A percentile compares a stretch with the other conserved stretches of the same genome.
These are phyloP conservation scores for Cebuella pygmaea DNA, from an alignment of 2,797 vertebrate species.

Conservation along the genomic window DNA sequence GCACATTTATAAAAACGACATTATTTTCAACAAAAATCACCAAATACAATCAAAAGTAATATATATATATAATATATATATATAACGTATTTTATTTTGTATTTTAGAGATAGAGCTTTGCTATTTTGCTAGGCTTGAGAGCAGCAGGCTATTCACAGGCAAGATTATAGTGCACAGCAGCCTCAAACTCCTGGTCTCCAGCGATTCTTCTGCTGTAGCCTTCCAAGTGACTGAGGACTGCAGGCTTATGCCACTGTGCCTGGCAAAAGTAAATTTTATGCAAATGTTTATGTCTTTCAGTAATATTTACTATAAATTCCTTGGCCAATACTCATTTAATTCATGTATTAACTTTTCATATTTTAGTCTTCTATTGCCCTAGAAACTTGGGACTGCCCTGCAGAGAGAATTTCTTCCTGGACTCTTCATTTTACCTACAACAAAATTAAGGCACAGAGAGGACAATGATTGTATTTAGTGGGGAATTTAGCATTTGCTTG, in stretches of 20 bases:
- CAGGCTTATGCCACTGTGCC: neutral
- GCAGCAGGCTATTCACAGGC: neutral
- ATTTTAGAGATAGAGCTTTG: neutral
- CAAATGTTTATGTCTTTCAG: constrained; percentile 13
- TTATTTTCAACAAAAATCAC: neutral
- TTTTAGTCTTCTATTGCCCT: neutral
- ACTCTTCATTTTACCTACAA: neutral
- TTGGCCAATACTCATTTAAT: neutral
- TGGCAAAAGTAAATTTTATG: neutral
- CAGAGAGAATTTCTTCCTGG: constrained; percentile 9
- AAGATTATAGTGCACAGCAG: neutral
- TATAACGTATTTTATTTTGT: neutral
- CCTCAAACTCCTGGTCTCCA: neutral
- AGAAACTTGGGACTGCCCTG: neutral
- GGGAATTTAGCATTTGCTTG: neutral
- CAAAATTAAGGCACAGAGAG: neutral
- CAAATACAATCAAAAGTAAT: neutral
- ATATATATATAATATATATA: neutral
- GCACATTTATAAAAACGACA: neutral
- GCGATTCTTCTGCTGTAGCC: neutral
- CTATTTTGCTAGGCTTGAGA: neutral
- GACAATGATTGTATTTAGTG: neutral
- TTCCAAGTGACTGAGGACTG: neutral
- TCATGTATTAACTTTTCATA: neutral
- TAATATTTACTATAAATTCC: neutral